A percentile compares a stretch with the other conserved stretches of the same genome.
Evolutionary conservation across 2,888 invertebrate genomes (phyloP).

Genomic region (Latrodectus elegans): DNA sequence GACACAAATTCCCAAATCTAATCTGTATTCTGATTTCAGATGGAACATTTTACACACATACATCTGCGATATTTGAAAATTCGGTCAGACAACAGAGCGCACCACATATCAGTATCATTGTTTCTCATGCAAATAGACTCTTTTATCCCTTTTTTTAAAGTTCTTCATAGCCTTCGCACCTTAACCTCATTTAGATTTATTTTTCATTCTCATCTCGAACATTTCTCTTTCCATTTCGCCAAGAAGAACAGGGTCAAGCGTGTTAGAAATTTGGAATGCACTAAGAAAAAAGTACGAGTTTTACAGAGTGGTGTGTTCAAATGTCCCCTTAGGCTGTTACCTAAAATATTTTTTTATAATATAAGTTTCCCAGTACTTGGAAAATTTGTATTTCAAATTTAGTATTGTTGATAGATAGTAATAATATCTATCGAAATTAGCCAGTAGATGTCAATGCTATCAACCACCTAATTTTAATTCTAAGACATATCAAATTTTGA

Average conservation of each 20-base stretch:
- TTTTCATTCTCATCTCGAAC: background rate
- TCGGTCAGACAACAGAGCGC: background rate
- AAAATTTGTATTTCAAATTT: too few species aligned
- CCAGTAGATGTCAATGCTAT: too few species aligned
- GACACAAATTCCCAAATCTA: too few species aligned
- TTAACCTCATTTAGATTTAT: conserved; percentile 23
- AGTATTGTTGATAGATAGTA: too few species aligned
- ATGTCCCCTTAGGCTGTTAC: too few species aligned
- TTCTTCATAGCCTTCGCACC: conserved; percentile 26
- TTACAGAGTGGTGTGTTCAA: too few species aligned
- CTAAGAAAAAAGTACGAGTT: too few species aligned
- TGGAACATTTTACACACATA: background rate
- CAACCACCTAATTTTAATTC: too few species aligned
- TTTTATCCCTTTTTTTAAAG: conserved; percentile 15
- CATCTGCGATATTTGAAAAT: background rate
- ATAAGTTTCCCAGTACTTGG: too few species aligned
- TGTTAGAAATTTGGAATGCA: background rate
- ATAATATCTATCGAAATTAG: too few species aligned
- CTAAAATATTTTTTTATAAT: too few species aligned
- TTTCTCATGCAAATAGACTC: conserved; percentile 32
- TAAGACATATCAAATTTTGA: too few species aligned
- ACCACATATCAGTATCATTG: conserved; percentile 1
- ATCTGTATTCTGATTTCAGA: background rate
- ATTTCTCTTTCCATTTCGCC: conserved; percentile 33
- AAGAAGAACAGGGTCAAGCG: conserved; percentile 43